Evolutionary conservation across 2,888 invertebrate species (phyloP).

Genomic region (Ochropacha duplaris): DNA sequence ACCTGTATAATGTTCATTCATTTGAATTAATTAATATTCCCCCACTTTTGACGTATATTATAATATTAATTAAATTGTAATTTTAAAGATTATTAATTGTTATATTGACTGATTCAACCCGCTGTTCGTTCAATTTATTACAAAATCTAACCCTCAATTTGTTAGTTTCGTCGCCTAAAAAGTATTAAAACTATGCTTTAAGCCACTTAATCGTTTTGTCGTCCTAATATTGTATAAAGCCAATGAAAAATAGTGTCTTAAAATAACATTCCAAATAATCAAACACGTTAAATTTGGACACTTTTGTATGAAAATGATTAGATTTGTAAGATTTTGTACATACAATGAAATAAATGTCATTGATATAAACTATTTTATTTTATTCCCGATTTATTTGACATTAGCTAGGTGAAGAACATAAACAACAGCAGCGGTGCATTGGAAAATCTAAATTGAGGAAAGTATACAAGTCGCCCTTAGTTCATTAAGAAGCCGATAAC

Average conservation of each 20-base stretch:
- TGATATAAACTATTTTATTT: constrained; percentile 65
- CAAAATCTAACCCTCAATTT: constrained; percentile 25
- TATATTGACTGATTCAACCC: constrained; percentile 31
- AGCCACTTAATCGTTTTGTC: constrained; percentile 56
- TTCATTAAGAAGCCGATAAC: no score
- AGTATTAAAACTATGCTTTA: constrained; percentile 61
- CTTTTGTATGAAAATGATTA: constrained; percentile 79
- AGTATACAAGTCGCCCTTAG: no score
- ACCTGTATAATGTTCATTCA: constrained; percentile 62
- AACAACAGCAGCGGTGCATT: no score
- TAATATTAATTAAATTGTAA: constrained; percentile 37
- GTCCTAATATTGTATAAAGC: constrained; percentile 67
- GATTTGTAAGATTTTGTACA: constrained; percentile 82
- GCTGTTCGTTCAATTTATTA: constrained; percentile 21
- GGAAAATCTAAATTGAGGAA: no score
- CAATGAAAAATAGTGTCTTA: constrained; percentile 77
- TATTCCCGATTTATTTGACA: constrained; percentile 13
- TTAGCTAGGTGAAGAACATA: no score
- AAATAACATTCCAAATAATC: constrained; percentile 79
- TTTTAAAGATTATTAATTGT: constrained; percentile 34
- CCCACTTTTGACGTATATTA: constrained; percentile 27
- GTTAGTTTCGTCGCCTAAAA: constrained; percentile 40
- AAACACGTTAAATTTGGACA: constrained; percentile 78
- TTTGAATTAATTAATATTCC: constrained; percentile 69
- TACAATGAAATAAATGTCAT: constrained; percentile 83